These are phyloP conservation scores for Drosophila rhopaloa DNA, from an alignment of 1,140 invertebrate species.

Conservation along the genomic window DNA sequence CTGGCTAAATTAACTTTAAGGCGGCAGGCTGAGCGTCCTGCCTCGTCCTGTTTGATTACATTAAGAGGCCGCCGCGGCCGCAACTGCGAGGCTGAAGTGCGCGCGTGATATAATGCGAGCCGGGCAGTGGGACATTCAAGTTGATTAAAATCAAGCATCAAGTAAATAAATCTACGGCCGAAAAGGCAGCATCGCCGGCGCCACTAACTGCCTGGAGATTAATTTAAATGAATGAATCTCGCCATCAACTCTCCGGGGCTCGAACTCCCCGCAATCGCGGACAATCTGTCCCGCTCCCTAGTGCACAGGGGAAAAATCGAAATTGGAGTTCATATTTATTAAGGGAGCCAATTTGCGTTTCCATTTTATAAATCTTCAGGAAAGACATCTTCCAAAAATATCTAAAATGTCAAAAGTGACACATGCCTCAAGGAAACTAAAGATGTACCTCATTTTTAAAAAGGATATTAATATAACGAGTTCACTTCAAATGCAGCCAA, in stretches of 20 bases:
- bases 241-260: conserved; percentile 34
- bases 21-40: conserved; percentile 23
- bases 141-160: conserved; percentile 83
- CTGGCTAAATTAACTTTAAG: conserved; percentile 84
- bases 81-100: conserved; percentile 16
- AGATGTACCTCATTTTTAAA: too few species aligned
- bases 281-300: conserved; percentile 3
- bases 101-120: conserved; percentile 75
- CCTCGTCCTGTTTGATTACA: conserved; percentile 68
- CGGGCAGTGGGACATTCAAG: conserved; percentile 66
- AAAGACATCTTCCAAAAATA: too few species aligned
- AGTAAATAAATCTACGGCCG: conserved; percentile 75
- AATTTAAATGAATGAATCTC: conserved; percentile 77
- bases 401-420: too few species aligned
- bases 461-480: too few species aligned
- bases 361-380: not conserved
- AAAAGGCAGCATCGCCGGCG: conserved; percentile 34
- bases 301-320: not conserved
- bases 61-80: conserved; percentile 45
- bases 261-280: conserved; percentile 12
- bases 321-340: conserved; percentile 2
- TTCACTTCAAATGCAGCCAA: too few species aligned
- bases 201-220: conserved; percentile 68
- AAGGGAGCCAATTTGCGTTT: not conserved
- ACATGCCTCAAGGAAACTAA: too few species aligned